Base-by-base conservation (phyloP, 2,797 vertebrate species). In the Poecilia wingei region DNA sequence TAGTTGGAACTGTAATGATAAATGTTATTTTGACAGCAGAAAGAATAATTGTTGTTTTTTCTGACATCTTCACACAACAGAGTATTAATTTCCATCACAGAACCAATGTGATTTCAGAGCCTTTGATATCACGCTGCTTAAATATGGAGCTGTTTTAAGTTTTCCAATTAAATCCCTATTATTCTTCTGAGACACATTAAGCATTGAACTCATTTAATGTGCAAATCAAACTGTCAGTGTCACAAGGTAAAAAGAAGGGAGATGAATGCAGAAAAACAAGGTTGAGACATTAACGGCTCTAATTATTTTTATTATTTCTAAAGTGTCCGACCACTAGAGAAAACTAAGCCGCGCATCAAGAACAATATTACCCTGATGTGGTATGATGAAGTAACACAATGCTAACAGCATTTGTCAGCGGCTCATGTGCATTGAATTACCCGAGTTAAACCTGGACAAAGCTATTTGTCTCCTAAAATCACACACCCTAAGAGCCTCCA, bases 401-500 rank as follows among this genome's bases (percentile, higher is more conserved):
- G 53, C 25, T 55, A n/a, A 12, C 7, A 36, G 22, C 46, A 9
- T 41, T n/a, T 22, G 25, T 77, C 39, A 10, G 41, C 25, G 28
- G 22, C 20, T 31, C 5, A 6, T 61, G 28, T 61, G 57, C 57
- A 14, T 64, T 18, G 46, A 4, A 28, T 53, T 43, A 73, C 28
- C 7, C 20, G 28, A 66, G 64, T 31, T 75, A 75, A 66, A 14
- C 39, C 13, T 51, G 41, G 72, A 16, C 69, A 49, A 41, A 72
- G 12, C 43, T 53, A 68, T 55, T 4, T 25, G 6, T 51, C 8
- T 31, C 47, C 72, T n/a, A 43, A 71, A 66, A 51, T 49, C 36
- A 18, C 1, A 18, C 47, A 28, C 41, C 61, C 4, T 18, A 51
- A 43, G 55, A 74, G 74, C 72, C 75, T 77, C 78, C 82, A 64